Base-by-base conservation (phyloP, 2,888 invertebrate species). In the Meganola albula region DNA sequence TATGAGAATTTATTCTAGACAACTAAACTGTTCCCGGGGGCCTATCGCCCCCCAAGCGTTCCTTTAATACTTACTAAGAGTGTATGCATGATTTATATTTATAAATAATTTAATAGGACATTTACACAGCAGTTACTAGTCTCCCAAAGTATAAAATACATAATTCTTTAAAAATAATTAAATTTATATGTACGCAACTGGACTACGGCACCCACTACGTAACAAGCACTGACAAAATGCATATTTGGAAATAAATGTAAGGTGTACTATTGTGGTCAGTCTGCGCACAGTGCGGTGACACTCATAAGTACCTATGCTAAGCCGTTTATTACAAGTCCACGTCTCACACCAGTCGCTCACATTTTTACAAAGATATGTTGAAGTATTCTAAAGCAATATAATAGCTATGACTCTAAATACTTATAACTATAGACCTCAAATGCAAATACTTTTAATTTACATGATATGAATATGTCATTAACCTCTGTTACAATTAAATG, bases 371-470 rank as follows among this genome's bases (percentile, higher is more conserved):
- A 79, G 84, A 85, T 85, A 85, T 85, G 84, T 85, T 66, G 77
- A 80, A 79, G 74, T 85, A 83, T 80, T 78, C 84, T 83, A 84
- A 84, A 84, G 84, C 83, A 80, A 76, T 80, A 78, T 72, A 71
- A 75, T 77, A 82, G 74, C 80, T 85, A 82, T 82, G 83, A 79
- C 78, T 82, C 79, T 83, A 83, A 79, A 74, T 68, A 74, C 83
- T 82, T 84, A 83, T 59, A 77, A 64, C 82, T 84, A 84, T 74
- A 84, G 84, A 84, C 83, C 84, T 85, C 84, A 85, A 85, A 84
- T 85, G 85, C 85, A 84, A 83, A 83, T 83, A 85, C 82, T 84
- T 82, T 74, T 71, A 82, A 79, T 84, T 82, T 84, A 85, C 84
- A 83, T 84, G 85, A 85, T 85, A 85, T 85, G 85, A 84, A 83